These are phyloP conservation scores for Semaprochilodus insignis DNA, from an alignment of 2,797 vertebrate species.

Conservation along the genomic window DNA sequence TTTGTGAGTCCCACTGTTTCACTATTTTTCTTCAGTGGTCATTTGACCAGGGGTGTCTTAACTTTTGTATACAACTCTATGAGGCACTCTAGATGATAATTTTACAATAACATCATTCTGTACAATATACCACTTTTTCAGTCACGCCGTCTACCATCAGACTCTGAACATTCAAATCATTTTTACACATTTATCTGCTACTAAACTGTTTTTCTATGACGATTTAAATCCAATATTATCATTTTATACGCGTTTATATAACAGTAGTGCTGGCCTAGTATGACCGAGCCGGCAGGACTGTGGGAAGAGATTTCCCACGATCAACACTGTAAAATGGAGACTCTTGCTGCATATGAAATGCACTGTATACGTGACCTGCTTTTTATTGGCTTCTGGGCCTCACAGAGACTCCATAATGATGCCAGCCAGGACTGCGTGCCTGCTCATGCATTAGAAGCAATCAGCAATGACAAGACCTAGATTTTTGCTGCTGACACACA, in stretches of 20 bases:
- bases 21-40: too few relatives aligned
- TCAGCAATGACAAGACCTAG: conserved; percentile 31
- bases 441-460: conserved; percentile 27
- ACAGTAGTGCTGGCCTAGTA: neutral
- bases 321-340: neutral
- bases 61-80: too few relatives aligned
- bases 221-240: too few relatives aligned
- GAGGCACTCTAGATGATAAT: neutral
- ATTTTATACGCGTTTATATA: neutral
- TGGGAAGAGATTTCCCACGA: conserved; percentile 4
- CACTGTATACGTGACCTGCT: neutral
- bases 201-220: neutral
- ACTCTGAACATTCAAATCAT: neutral
- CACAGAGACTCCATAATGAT: conserved; percentile 1
- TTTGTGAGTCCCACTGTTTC: too few relatives aligned
- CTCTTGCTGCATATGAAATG: neutral
- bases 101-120: too few relatives aligned
- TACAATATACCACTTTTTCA: too few relatives aligned
- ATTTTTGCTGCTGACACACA: conserved; percentile 34
- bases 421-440: conserved; percentile 4
- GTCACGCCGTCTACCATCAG: neutral
- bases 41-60: too few relatives aligned
- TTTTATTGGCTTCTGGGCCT: neutral
- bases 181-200: neutral
- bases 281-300: neutral